Base-by-base conservation (phyloP, 2,113 vertebrate genomes). In the Otocyon megalotis region DNA sequence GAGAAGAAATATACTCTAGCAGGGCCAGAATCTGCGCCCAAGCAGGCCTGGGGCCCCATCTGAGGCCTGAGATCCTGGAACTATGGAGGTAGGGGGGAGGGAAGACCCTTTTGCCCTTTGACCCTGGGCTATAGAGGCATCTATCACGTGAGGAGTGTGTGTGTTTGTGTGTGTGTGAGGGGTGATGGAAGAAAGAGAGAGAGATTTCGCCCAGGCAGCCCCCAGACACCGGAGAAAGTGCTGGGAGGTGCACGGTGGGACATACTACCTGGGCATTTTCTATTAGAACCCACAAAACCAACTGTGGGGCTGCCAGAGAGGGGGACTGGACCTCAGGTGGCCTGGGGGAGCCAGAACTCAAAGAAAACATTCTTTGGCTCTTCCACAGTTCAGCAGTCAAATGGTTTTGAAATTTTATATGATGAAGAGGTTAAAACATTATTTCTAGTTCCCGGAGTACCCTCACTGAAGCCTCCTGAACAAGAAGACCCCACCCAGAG, bases 1-100 rank as follows among this genome's bases (percentile, higher is more conserved):
- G 62, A 95, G 86, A 93, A 97, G 94, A 96, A 96, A 97, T 80
- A 92, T 17, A 93, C 82, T 97, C 82, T 76, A 71, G 82, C 53
- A 63, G 48, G 65, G 79, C 53, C 74, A 91, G 96, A 96, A 77
- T 93, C 89, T 92, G 92, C 58, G 92, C 72, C 48, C 24, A 88
- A 62, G 88, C 17, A 90, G 90, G 90, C 80, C 84, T 84, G 53
- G 89, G 82, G 88, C 62, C 83, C 60, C 87, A 50, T 88, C 83
- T 54, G 69, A 97, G 50, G 80, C 88, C 37, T 20, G 65, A 69
- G 85, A 88, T 54, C 76, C 80, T 2, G 17, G 88, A 26, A 77
- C 10, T n/a, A 30, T 2, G 3, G 48, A 91, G 35, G 2, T 8
- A 15, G n/a, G 35, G 9, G 65, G 10, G 32, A 37, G 72, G 77